Conservation (phyloP, 2,888 invertebrate species). For the Subacronicta megacephala region DNA sequence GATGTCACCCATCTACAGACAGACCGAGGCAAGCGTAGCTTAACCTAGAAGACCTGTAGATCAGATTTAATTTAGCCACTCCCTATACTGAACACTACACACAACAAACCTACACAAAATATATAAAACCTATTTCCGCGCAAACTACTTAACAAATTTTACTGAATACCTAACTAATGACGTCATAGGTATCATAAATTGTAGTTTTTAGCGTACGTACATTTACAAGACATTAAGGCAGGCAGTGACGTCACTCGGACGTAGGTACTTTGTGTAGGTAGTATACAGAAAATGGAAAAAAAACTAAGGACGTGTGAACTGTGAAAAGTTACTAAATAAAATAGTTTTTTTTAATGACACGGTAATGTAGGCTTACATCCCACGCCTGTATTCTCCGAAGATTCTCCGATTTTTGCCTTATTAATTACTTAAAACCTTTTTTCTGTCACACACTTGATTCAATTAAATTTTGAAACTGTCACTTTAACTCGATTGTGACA, state of each 20-base stretch:
- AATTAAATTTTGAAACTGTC: not conserved
- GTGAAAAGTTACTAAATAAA: not conserved
- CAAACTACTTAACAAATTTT: constrained; percentile 20
- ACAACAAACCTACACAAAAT: constrained; percentile 13
- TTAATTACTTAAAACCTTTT: not conserved
- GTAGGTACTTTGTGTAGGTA: constrained; percentile 20
- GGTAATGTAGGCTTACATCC: no score
- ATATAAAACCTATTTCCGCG: constrained; percentile 44
- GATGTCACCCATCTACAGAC: no score
- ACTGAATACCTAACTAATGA: constrained; percentile 28
- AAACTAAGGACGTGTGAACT: constrained; percentile 6
- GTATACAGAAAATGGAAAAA: constrained; percentile 20
- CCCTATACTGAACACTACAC: not conserved
- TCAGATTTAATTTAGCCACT: no score
- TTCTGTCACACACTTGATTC: no score
- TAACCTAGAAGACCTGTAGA: no score
- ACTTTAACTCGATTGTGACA: not conserved
- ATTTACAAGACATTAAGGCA: constrained; percentile 17
- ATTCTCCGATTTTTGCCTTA: no score
- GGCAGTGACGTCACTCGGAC: constrained; percentile 23
- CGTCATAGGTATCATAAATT: constrained; percentile 33
- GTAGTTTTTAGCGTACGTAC: constrained; percentile 26
- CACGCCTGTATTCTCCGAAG: no score
- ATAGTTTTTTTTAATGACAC: no score
- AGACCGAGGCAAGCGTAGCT: no score